These are phyloP conservation scores for Drosophila neotestacea DNA, from an alignment of 2,888 invertebrate species.

Conservation along the genomic window DNA sequence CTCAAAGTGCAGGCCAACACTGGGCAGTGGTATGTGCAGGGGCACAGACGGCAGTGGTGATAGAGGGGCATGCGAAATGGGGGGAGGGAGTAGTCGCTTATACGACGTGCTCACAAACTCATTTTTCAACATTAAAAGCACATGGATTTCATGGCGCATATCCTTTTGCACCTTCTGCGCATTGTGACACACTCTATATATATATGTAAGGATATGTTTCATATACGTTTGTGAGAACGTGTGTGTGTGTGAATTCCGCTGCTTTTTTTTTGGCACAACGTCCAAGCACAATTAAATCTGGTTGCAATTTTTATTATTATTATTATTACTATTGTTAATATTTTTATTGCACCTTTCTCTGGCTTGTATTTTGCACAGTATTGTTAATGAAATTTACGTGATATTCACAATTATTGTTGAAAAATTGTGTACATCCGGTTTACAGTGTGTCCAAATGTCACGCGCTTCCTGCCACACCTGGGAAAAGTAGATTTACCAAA, in stretches of 20 bases:
- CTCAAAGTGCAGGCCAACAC: slow-evolving; percentile 50
- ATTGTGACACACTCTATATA: slow-evolving; percentile 44
- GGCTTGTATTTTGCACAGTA: slow-evolving; percentile 23
- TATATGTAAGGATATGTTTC: neutral
- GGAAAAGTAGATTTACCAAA: slow-evolving; percentile 2
- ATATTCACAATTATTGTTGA: slow-evolving; percentile 47
- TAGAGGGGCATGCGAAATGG: neutral
- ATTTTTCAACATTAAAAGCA: slow-evolving; percentile 78
- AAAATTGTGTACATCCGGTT: slow-evolving; percentile 37
- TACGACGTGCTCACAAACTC: slow-evolving; percentile 67
- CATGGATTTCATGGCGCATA: slow-evolving; percentile 71
- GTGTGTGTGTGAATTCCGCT: slow-evolving; percentile 34
- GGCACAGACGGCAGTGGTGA: neutral
- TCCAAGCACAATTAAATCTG: slow-evolving; percentile 72
- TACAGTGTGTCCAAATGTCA: slow-evolving; percentile 51
- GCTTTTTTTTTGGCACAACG: slow-evolving; percentile 43
- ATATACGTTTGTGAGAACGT: neutral
- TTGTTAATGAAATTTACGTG: slow-evolving; percentile 75
- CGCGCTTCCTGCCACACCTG: slow-evolving; percentile 51
- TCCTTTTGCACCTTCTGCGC: slow-evolving; percentile 68
- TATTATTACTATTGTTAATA: slow-evolving; percentile 28
- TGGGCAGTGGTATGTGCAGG: neutral
- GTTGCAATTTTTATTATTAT: slow-evolving; percentile 69
- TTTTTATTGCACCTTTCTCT: slow-evolving; percentile 33
- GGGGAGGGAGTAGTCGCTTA: slow-evolving; percentile 29